Conservation (phyloP, 1,140 invertebrate genomes). For the Odontomachus brunneus region DNA sequence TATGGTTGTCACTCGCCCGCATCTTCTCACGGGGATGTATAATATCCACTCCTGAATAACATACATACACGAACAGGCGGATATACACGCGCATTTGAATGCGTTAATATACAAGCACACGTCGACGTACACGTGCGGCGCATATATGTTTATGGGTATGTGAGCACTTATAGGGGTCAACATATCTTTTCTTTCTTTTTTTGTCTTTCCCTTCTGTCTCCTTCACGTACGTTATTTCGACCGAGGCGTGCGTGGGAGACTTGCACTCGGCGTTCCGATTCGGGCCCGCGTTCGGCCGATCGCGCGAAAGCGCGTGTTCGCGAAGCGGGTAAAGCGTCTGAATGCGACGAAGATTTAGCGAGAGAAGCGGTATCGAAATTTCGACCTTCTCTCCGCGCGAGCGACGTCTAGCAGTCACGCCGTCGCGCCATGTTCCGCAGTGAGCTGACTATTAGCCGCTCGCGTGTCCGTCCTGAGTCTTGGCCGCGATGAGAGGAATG, state of each 20-base stretch:
- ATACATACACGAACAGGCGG: conserved; percentile 57
- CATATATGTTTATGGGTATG: conserved; percentile 40
- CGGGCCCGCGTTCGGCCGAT: neutral
- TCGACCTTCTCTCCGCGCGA: no score
- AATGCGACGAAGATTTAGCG: no score
- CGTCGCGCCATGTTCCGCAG: no score
- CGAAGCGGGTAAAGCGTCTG: no score
- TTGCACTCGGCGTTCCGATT: conserved; percentile 37
- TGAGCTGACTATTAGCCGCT: neutral
- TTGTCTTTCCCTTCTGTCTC: neutral
- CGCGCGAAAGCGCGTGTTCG: neutral
- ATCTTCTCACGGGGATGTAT: conserved; percentile 81
- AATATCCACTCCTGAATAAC: conserved; percentile 77
- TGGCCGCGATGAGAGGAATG: conserved; percentile 3
- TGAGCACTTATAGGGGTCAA: conserved; percentile 49
- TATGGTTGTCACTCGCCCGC: conserved; percentile 83
- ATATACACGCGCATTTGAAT: conserved; percentile 71
- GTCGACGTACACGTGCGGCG: conserved; percentile 6
- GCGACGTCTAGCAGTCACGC: no score
- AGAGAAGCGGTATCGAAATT: no score
- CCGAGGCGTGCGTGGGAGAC: conserved; percentile 17
- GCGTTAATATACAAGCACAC: conserved; percentile 77
- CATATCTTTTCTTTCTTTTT: conserved; percentile 38
- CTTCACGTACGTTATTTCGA: conserved; percentile 33
- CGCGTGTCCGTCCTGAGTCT: neutral